Conservation (phyloP, 2,888 invertebrate species). For the Drepana falcataria region DNA sequence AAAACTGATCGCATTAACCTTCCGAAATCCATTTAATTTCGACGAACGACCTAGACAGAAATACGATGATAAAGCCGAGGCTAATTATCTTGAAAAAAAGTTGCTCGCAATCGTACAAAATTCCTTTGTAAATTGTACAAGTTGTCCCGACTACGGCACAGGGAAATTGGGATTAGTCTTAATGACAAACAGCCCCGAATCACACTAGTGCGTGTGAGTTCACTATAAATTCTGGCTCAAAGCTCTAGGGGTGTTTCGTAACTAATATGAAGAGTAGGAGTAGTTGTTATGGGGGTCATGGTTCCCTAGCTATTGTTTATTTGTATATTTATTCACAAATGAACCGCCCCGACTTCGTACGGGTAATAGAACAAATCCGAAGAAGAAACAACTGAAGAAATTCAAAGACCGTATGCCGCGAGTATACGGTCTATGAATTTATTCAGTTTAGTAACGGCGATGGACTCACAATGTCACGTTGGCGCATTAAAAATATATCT, state of each 20-base stretch:
- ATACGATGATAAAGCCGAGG: not conserved
- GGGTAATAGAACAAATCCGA: too few species aligned
- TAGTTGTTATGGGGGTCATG: not conserved
- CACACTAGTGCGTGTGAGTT: conserved; percentile 65
- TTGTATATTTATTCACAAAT: too few species aligned
- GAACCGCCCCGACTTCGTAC: too few species aligned
- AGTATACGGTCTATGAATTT: too few species aligned
- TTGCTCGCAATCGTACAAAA: conserved; percentile 21
- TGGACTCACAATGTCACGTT: too few species aligned
- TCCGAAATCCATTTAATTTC: conserved; percentile 1
- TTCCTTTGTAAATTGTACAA: conserved; percentile 35
- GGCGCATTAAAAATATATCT: too few species aligned
- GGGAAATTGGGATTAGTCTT: conserved; percentile 23
- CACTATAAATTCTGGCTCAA: conserved; percentile 54
- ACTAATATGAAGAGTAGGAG: conserved; percentile 17
- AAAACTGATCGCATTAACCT: not conserved
- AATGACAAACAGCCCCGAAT: conserved; percentile 55
- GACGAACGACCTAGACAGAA: not conserved
- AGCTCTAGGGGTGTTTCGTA: conserved; percentile 35
- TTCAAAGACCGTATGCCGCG: too few species aligned
- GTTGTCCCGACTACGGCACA: conserved; percentile 18
- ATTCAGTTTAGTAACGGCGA: too few species aligned
- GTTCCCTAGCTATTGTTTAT: too few species aligned
- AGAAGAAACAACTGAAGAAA: too few species aligned
- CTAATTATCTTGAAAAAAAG: conserved; percentile 9